Conservation (phyloP, 2,113 vertebrate species). For the Fulica atra region DNA sequence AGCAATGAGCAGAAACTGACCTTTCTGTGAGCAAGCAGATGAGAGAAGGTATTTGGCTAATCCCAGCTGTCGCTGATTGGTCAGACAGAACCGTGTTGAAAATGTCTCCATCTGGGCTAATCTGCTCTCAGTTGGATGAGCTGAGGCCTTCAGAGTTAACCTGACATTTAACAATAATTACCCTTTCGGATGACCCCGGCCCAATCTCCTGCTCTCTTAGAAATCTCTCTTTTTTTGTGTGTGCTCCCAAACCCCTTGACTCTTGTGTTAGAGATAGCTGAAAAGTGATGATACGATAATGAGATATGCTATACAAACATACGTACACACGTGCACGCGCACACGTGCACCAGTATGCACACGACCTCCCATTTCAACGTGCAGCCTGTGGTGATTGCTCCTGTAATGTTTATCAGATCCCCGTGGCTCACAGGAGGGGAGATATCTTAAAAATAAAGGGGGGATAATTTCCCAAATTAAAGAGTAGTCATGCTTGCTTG, state of each 20-base stretch:
- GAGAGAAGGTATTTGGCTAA: slow-evolving; percentile 92
- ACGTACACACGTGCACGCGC: neutral
- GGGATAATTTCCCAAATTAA: slow-evolving; percentile 59
- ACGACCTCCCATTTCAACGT: neutral
- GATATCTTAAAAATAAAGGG: neutral
- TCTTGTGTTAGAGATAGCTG: slow-evolving; percentile 82
- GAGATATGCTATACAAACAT: slow-evolving; percentile 35
- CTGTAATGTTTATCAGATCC: neutral
- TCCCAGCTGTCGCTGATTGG: slow-evolving; percentile 88
- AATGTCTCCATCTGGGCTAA: slow-evolving; percentile 93
- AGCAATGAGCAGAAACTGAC: slow-evolving; percentile 90
- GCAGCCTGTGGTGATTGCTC: neutral
- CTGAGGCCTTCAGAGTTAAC: slow-evolving; percentile 89
- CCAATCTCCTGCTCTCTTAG: slow-evolving; percentile 84
- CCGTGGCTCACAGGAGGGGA: neutral
- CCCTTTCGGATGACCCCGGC: slow-evolving; percentile 86
- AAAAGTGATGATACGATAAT: slow-evolving; percentile 67
- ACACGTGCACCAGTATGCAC: neutral
- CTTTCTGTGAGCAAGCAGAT: slow-evolving; percentile 90
- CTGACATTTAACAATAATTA: slow-evolving; percentile 97
- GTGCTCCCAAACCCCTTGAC: slow-evolving; percentile 82
- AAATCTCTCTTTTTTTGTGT: slow-evolving; percentile 83
- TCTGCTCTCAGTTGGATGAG: slow-evolving; percentile 91
- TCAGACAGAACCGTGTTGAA: slow-evolving; percentile 84
- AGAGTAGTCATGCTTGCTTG: slow-evolving; percentile 2